Base-by-base conservation (phyloP, 2,113 vertebrate genomes). In the Lucifuga dentata region DNA sequence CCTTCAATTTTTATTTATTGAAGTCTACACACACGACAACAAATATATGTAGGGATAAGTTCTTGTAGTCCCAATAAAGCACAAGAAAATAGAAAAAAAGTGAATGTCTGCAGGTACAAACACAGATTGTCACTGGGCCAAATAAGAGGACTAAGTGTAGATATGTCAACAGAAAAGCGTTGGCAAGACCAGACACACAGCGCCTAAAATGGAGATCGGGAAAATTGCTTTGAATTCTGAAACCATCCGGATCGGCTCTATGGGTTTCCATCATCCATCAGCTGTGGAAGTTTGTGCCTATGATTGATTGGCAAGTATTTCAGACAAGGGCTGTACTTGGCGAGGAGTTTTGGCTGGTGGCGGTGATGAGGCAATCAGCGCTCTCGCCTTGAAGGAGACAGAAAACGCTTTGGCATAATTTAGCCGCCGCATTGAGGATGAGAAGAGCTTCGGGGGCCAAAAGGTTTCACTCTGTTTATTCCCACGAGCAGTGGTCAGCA, bases 261-360 rank as follows among this genome's bases (percentile, higher is more conserved):
- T 59, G 62, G 68, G 71, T 69, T 81, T 82, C 48, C 73, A 73
- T 61, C 76, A 55, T 59, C 75, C 73, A 80, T 86, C 50, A 72
- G 78, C 76, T 64, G 58, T 61, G 56, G 64, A 75, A 65, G 65
- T 80, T 80, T 84, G 65, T 48, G 65, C 63, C 71, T 49, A 52
- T 87, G 84, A 86, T 90, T 87, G 83, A 91, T 90, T 85, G 86
- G 87, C 84, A 72, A 86, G 78, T 80, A 71, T 89, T 84, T 83
- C 70, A 80, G 76, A 85, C 75, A 75, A 74, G 81, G 73, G 66
- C 67, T 63, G 41, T 40, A 55, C 76, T 80, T 80, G 83, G 82
- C 76, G 48, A 43, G 50, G 48, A 73, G 68, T 73, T 52, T 78
- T 78, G 68, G 73, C 81, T 81, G 76, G 49, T 81, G 76, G 49